Evolutionary conservation across 1,140 invertebrate genomes (phyloP).

Genomic region (Mycetomoellerius zeteki): DNA sequence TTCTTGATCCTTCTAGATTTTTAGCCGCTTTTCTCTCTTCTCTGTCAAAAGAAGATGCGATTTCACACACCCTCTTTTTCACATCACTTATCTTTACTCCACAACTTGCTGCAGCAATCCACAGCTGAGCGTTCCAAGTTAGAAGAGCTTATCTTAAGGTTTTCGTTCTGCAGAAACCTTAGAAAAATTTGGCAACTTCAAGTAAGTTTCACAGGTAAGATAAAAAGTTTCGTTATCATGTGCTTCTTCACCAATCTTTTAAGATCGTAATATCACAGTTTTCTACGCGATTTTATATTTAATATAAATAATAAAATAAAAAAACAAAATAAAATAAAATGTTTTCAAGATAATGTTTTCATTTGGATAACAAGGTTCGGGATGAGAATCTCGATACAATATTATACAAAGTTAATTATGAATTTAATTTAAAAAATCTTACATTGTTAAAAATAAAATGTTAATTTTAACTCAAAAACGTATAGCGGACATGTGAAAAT

Average conservation of each 20-base stretch:
- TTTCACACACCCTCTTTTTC: constrained; percentile 41
- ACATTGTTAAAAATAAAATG: too few species aligned
- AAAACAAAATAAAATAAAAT: background rate
- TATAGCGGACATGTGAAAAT: too few species aligned
- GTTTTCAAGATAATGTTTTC: background rate
- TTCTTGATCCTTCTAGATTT: constrained; percentile 4
- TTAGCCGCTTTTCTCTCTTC: constrained; percentile 14
- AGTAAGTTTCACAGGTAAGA: constrained; percentile 16
- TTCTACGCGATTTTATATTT: constrained; percentile 3
- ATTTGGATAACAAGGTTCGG: background rate
- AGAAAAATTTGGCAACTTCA: constrained; percentile 56
- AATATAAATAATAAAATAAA: constrained; percentile 14
- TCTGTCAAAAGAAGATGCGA: constrained; percentile 47
- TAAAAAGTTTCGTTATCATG: constrained; percentile 45
- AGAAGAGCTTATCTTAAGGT: constrained; percentile 44
- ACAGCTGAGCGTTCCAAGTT: constrained; percentile 33
- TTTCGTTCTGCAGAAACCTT: constrained; percentile 31
- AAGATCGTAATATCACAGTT: constrained; percentile 3
- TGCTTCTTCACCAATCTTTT: background rate
- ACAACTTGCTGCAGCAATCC: constrained; percentile 30
- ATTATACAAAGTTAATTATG: background rate
- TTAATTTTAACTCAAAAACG: too few species aligned
- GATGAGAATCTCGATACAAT: background rate
- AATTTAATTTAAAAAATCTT: constrained; percentile 21
- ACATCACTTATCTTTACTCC: constrained; percentile 41